Base-by-base conservation (phyloP, 2,113 vertebrate genomes). In the Psophia crepitans region DNA sequence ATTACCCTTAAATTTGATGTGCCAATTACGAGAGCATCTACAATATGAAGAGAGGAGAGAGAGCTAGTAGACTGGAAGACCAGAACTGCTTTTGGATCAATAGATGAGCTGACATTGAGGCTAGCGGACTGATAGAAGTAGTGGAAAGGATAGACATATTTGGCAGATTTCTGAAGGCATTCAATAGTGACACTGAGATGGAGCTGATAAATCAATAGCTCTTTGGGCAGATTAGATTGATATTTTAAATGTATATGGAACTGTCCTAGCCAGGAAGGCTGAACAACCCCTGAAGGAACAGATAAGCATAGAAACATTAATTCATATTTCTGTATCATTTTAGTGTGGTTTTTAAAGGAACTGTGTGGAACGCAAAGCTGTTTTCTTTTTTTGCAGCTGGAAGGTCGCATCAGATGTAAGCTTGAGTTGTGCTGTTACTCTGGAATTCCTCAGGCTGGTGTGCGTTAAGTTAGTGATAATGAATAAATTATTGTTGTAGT, bases 161-260 rank as follows among this genome's bases (percentile, higher is more conserved):
- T 92, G 95, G 89, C 88, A 95, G 89, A 80, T 96, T 96, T 96
- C 90, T 98, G 95, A 96, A 96, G 94, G 56, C 75, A 46, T 93
- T 96, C 95, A 82, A 78, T 97, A 93, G 90, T 4, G 1, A 97
- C 93, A 96, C 81, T 0, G 79, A 91, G 87, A 91, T 94, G 65
- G 88, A 94, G 92, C 93, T 96, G 92, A 97, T 97, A 95, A 94
- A 96, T 97, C 92, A 80, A 97, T 97, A 94, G 81, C 92, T 95
- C 86, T 90, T 95, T 85, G 90, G 69, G 90, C 54, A 96, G 93
- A 94, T 95, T 93, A 93, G 87, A 89, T 95, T 97, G 95, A 93
- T 97, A 96, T 96, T 97, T 97, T 97, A 97, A 96, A 93, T 95
- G 85, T 91, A 79, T 84, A 90, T 92, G 89, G 90, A 97, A 60